These are phyloP conservation scores for Spea multiplicata DNA, from an alignment of 2,113 vertebrate species.

Conservation along the genomic window DNA sequence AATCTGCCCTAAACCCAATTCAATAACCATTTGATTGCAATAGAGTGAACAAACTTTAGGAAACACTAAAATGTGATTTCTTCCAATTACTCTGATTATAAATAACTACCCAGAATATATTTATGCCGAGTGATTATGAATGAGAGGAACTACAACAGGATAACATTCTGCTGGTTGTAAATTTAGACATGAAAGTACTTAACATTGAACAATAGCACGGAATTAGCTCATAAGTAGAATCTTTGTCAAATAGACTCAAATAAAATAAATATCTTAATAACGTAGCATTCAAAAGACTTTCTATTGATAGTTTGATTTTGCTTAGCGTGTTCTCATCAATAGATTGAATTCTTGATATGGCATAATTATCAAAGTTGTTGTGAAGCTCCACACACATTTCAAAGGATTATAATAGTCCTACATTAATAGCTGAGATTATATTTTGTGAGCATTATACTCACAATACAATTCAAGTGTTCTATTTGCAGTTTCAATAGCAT, in stretches of 20 bases:
- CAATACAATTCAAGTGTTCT: conserved; percentile 34
- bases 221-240: conserved; percentile 26
- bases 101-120: background rate
- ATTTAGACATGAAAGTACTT: conserved; percentile 27
- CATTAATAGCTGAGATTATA: conserved; percentile 32
- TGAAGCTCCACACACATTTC: conserved; percentile 34
- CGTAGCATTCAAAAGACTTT: conserved; percentile 29
- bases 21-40: background rate
- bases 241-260: conserved; percentile 32
- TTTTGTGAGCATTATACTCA: conserved; percentile 34
- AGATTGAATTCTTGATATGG: conserved; percentile 18
- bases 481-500: conserved; percentile 40
- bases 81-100: conserved; percentile 12
- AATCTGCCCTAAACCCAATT: too few relatives aligned
- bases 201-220: conserved; percentile 26
- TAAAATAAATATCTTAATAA: conserved; percentile 46
- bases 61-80: background rate
- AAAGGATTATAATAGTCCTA: conserved; percentile 42
- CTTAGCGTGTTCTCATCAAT: conserved; percentile 28
- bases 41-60: background rate
- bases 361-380: conserved; percentile 42
- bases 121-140: conserved; percentile 1
- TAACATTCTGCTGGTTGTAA: conserved; percentile 25
- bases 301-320: conserved; percentile 42
- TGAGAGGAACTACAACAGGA: conserved; percentile 14